Percentiles rank a stretch among this genome's conserved stretches.
Conservation (phyloP, 2,113 vertebrate genomes). For the Eidolon helvum region DNA sequence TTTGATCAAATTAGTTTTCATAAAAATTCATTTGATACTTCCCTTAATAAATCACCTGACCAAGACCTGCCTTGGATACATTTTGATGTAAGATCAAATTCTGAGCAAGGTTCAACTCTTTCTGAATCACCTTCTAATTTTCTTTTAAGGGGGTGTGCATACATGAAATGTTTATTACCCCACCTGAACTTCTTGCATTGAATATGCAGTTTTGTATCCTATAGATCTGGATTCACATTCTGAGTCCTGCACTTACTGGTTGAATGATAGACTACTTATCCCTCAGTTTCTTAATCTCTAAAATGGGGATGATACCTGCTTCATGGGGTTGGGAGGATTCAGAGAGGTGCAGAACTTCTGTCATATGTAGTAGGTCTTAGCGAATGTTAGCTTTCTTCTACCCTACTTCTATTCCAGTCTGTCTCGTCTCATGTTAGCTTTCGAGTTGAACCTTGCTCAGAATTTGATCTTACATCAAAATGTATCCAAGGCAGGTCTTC, state of each 20-base stretch:
- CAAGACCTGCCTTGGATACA: neutral
- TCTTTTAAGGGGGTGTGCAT: neutral
- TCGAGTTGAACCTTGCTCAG: neutral
- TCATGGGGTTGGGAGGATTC: neutral
- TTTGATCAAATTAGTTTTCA: conserved; percentile 5
- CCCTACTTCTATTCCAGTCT: neutral
- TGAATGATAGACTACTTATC: neutral
- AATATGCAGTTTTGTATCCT: neutral
- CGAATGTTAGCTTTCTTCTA: neutral
- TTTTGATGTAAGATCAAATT: neutral
- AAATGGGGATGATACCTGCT: neutral
- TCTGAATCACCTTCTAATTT: neutral
- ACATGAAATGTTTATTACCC: neutral
- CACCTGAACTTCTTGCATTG: neutral
- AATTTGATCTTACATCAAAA: neutral
- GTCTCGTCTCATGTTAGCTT: neutral
- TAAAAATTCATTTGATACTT: conserved; percentile 18
- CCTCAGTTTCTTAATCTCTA: neutral
- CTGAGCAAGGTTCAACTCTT: neutral
- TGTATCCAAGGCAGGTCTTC: neutral
- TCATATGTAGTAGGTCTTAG: neutral
- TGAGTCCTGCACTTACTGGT: neutral
- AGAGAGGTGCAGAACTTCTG: neutral
- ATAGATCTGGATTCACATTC: neutral
- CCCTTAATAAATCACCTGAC: conserved; percentile 18